Conservation (phyloP, 2,113 vertebrate genomes). For the Oreochromis tanganicae region DNA sequence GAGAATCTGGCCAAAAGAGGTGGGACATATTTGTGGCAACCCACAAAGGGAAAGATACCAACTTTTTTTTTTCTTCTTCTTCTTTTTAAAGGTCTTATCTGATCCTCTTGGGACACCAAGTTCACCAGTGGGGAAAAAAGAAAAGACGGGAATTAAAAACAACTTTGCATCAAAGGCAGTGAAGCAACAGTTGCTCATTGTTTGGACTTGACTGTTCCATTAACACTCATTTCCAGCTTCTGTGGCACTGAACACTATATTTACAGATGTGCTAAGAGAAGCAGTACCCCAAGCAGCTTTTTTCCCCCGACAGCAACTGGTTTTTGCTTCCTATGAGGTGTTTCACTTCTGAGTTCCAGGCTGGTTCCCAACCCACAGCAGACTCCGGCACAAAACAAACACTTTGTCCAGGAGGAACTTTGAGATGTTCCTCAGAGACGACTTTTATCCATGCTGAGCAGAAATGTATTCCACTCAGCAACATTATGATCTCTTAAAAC, state of each 20-base stretch:
- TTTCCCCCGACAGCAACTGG: background rate
- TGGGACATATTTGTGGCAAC: constrained; percentile 23
- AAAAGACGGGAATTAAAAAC: background rate
- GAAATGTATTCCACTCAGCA: constrained; percentile 2
- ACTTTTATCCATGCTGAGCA: constrained; percentile 20
- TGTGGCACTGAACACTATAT: background rate
- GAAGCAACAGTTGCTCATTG: background rate
- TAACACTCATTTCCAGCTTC: background rate
- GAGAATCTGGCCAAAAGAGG: constrained; percentile 12
- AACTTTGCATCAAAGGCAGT: background rate
- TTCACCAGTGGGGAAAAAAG: background rate
- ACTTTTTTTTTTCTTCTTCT: background rate
- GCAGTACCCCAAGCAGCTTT: background rate
- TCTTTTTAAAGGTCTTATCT: background rate
- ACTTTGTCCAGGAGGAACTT: background rate
- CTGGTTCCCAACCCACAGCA: background rate
- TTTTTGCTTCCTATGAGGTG: background rate
- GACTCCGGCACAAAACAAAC: background rate
- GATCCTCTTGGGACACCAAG: background rate
- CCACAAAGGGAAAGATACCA: constrained; percentile 2
- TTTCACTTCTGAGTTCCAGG: background rate
- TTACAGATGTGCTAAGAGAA: background rate
- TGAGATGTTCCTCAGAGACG: background rate
- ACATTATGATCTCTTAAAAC: background rate
- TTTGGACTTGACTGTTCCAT: background rate